Percentiles rank a stretch among this genome's conserved stretches.
Evolutionary conservation across 1,140 invertebrate species (phyloP).

Genomic region (Drosophila leontia): DNA sequence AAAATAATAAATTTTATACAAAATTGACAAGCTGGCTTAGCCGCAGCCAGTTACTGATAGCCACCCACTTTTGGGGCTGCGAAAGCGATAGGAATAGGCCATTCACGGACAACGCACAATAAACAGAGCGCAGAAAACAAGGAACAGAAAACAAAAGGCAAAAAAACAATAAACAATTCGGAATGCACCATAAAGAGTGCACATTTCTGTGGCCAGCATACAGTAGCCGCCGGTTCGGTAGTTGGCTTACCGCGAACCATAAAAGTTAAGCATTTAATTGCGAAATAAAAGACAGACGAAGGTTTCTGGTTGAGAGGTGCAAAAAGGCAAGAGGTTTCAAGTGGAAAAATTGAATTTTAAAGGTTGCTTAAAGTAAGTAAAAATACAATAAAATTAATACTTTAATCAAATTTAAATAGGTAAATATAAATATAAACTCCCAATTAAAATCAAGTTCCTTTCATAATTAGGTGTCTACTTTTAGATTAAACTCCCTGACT

Average conservation of each 20-base stretch:
- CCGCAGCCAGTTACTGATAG: slow-evolving; percentile 62
- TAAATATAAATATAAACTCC: not conserved
- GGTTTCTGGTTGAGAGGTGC: slow-evolving; percentile 10
- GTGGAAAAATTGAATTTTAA: not conserved
- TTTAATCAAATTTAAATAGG: not conserved
- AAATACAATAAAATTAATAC: not conserved
- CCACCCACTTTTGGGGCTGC: slow-evolving; percentile 47
- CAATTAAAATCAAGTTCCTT: not conserved
- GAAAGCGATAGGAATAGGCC: slow-evolving; percentile 43
- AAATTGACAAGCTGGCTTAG: slow-evolving; percentile 82
- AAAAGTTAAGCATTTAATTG: slow-evolving; percentile 81
- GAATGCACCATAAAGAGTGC: slow-evolving; percentile 29
- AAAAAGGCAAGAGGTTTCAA: not conserved
- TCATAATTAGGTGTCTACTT: not conserved
- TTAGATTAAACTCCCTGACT: not conserved
- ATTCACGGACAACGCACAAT: slow-evolving; percentile 37
- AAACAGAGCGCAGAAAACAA: slow-evolving; percentile 14
- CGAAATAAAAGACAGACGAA: slow-evolving; percentile 74
- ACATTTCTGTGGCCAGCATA: slow-evolving; percentile 26
- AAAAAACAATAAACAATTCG: slow-evolving; percentile 19
- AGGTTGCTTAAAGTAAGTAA: not conserved
- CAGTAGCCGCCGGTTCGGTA: slow-evolving; percentile 76
- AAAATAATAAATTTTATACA: slow-evolving; percentile 83
- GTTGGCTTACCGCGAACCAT: slow-evolving; percentile 64
- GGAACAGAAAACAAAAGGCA: not conserved